Evolutionary conservation across 2,888 invertebrate species (phyloP), one percentile per base, ranked within the genome.

Genomic region (Tinea pellionella): DNA sequence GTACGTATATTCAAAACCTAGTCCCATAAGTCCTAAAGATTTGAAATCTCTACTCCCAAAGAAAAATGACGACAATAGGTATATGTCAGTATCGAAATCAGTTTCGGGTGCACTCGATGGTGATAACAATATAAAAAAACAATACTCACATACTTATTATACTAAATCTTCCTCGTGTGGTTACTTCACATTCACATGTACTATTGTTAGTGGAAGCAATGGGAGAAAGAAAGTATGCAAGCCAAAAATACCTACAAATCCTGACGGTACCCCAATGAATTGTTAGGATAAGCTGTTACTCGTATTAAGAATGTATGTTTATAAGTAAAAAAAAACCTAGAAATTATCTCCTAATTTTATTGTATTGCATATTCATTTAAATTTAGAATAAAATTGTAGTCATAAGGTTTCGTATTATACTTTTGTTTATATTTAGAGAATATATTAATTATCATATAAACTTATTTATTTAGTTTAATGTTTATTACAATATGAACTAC

Each of bases 121-220:
- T 61, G 88, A 87, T 51, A 89, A 89, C 69, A 89, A 89, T 67
- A 89, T 91, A 61, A 91, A 92, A 62, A 92, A 93, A 71, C 92
- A 92, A 77, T 92, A 90, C 70, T 91, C 93, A 1, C 93, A 93
- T 64, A 92, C 93, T 0, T 95, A 94, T 77, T 95, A 94, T 68
- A 94, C 95, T 0, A 95, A 95, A 76, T 94, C 94, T 8, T 95
- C 95, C 1, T 94, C 93, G 1, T 96, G 95, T 73, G 95, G 95
- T 8, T 94, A 94, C 71, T 95, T 95, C 66, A 94, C 95, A 0
- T 95, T 95, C 74, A 92, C 94, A 0, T 95, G 95, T 71, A 94
- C 94, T 59, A 91, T 93, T 71, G 93, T 94, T 0, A 92, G 92
- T 67, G 92, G 93, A 11, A 90, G 91, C 0, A 93, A 93, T 70